These are phyloP conservation scores for Tetranychus truncatus DNA, from an alignment of 2,888 invertebrate genomes.

Conservation along the genomic window DNA sequence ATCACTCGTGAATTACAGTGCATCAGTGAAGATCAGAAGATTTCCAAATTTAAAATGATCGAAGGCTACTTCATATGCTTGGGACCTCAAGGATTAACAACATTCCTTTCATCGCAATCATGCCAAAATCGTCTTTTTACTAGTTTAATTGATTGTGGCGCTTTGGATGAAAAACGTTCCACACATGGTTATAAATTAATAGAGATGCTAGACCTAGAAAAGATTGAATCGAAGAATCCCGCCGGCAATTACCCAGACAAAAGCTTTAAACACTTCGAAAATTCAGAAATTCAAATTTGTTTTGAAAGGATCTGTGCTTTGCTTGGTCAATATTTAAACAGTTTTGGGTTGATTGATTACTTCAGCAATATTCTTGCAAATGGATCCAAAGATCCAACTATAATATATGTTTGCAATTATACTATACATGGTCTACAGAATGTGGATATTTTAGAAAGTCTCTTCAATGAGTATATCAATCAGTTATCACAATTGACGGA, in stretches of 20 bases:
- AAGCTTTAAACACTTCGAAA: background rate
- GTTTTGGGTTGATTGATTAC: background rate
- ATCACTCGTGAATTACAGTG: constrained; percentile 7
- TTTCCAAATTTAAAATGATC: constrained; percentile 6
- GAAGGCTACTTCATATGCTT: background rate
- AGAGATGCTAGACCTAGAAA: background rate
- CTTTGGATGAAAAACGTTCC: background rate
- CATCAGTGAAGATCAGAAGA: background rate
- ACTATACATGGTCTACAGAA: background rate
- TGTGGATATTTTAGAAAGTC: background rate
- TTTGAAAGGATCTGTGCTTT: background rate
- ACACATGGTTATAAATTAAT: background rate
- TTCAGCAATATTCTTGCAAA: background rate
- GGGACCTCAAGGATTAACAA: background rate
- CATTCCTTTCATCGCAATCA: background rate
- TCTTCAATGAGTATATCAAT: background rate
- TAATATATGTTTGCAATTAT: background rate
- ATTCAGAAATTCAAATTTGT: background rate
- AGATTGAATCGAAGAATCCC: background rate
- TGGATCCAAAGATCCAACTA: background rate
- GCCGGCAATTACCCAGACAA: background rate
- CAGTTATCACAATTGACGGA: background rate
- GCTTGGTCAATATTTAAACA: background rate
- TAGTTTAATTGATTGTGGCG: background rate
- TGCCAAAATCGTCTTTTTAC: background rate